phyloP scores from a whole-genome alignment of 2,797 vertebrate species.

The Pogonophryne albipinna region DNA sequence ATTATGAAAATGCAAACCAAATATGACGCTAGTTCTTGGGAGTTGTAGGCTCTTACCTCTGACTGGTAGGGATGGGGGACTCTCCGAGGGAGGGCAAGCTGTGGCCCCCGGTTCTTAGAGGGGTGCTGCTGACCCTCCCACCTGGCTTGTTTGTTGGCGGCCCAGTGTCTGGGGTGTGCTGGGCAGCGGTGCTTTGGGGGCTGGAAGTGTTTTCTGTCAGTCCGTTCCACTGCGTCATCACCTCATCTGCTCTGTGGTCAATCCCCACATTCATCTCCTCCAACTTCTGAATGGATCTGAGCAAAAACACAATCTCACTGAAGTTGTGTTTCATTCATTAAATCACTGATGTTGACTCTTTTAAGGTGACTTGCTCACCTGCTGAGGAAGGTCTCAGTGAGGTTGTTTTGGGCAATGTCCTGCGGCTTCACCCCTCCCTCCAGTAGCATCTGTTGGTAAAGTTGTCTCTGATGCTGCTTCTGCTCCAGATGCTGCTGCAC shows the following conservation, averaged over 20 bases:
- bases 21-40: background rate
- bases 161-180: conserved; percentile 69
- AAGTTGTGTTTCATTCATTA: background rate
- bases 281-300: conserved; percentile 95
- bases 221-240: conserved; percentile 85
- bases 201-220: conserved; percentile 70
- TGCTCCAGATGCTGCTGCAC: conserved; percentile 98
- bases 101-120: conserved; percentile 79
- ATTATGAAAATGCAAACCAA: background rate
- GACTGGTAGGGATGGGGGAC: conserved; percentile 87
- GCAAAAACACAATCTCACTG: background rate
- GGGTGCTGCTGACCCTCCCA: conserved; percentile 88
- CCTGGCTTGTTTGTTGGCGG: conserved; percentile 66
- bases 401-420: conserved; percentile 91
- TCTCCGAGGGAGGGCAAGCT: conserved; percentile 88
- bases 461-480: conserved; percentile 94
- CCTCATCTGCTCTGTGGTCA: conserved; percentile 91
- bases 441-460: conserved; percentile 97
- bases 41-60: conserved; percentile 79
- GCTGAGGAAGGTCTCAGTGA: conserved; percentile 97
- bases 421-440: conserved; percentile 95
- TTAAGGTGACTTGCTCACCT: conserved; percentile 74
- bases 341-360: background rate
- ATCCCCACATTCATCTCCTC: conserved; percentile 96
- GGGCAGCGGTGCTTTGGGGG: conserved; percentile 55